Conservation (phyloP, 2,797 vertebrate genomes). For the Eulemur coronatus region DNA sequence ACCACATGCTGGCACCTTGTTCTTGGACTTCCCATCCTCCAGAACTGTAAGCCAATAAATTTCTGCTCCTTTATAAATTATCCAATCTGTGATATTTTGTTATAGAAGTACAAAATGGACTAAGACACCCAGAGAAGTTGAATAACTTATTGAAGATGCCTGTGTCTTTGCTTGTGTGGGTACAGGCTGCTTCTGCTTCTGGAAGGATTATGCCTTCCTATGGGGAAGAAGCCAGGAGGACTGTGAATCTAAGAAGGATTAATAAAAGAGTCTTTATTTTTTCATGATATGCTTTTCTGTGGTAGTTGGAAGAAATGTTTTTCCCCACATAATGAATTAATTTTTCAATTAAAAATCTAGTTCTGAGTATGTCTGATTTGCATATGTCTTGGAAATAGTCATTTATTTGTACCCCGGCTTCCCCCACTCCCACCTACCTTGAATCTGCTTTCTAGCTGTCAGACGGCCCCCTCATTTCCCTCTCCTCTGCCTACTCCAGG, state of each 20-base stretch:
- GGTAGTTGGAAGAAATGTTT: not conserved
- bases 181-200: not conserved
- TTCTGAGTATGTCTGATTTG: constrained; percentile 17
- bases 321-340: not conserved
- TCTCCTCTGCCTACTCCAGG: not conserved
- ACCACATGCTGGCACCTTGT: not conserved
- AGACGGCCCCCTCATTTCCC: not conserved
- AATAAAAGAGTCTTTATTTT: not conserved
- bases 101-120: not conserved
- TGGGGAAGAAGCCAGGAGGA: not conserved
- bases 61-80: not conserved
- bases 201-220: not conserved
- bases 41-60: not conserved
- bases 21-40: not conserved
- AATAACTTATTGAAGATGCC: not conserved
- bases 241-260: not conserved
- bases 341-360: constrained; percentile 20
- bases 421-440: not conserved
- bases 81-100: not conserved
- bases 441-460: constrained; percentile 31
- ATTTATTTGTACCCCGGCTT: constrained; percentile 12
- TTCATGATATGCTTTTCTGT: not conserved
- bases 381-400: constrained; percentile 38
- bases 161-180: not conserved
- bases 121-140: not conserved